These are phyloP conservation scores for Adelges cooleyi DNA, from an alignment of 1,140 invertebrate species.

Conservation along the genomic window DNA sequence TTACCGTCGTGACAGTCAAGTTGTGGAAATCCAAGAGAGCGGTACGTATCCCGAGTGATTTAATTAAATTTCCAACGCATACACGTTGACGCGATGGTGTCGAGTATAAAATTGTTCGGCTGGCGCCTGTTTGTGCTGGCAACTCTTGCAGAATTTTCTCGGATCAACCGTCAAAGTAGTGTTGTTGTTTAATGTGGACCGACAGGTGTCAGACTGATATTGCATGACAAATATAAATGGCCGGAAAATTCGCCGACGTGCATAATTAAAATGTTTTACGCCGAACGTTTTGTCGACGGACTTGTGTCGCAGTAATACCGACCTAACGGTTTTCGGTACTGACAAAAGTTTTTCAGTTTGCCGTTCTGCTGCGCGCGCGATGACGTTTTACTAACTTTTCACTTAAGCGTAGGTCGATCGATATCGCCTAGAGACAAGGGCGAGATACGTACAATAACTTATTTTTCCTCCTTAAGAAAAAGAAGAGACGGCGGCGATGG, in stretches of 20 bases:
- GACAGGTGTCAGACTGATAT: constrained; percentile 18
- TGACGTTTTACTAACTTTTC: constrained; percentile 13
- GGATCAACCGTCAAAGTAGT: neutral
- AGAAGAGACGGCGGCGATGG: neutral
- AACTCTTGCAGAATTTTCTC: neutral
- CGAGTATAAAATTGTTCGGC: too few species aligned
- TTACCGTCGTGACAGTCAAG: constrained; percentile 45
- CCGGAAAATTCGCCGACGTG: neutral
- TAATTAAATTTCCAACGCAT: too few species aligned
- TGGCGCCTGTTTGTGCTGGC: too few species aligned
- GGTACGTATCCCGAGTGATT: constrained; percentile 26
- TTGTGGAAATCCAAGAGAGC: constrained; percentile 50
- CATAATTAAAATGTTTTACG: constrained; percentile 25
- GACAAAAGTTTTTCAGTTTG: constrained; percentile 10
- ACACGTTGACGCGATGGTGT: too few species aligned
- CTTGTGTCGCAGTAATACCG: constrained; percentile 19
- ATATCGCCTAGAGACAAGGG: neutral
- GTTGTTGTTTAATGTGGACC: constrained; percentile 6
- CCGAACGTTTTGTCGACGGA: constrained; percentile 13
- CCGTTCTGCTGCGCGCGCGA: neutral
- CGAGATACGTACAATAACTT: constrained; percentile 7
- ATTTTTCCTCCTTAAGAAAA: neutral
- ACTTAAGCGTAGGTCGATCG: neutral
- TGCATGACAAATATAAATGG: neutral
- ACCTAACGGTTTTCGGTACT: neutral